Conservation (phyloP, 2,888 invertebrate genomes). For the Sussaba pulchella region DNA sequence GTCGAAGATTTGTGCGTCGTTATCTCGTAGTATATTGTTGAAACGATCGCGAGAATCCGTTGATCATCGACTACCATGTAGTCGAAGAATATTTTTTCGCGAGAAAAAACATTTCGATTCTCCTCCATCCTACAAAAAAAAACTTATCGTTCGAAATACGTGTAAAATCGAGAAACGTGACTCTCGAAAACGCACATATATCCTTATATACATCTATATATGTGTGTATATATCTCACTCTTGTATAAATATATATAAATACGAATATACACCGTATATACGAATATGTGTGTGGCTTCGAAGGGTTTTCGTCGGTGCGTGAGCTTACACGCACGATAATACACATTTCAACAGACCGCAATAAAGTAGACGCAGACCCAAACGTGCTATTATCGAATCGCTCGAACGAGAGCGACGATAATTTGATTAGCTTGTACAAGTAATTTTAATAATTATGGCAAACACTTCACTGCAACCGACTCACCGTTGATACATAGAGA, state of each 20-base stretch:
- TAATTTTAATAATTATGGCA: constrained; percentile 48
- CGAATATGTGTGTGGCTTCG: constrained; percentile 48
- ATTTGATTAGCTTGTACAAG: constrained; percentile 29
- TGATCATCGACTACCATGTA: constrained; percentile 79
- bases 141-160: constrained; percentile 43
- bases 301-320: constrained; percentile 45
- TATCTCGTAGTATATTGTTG: constrained; percentile 47
- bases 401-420: constrained; percentile 55
- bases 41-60: constrained; percentile 67
- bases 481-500: constrained; percentile 40
- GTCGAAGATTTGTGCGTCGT: constrained; percentile 55
- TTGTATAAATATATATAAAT: constrained; percentile 57
- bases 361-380: constrained; percentile 5
- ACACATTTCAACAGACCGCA: constrained; percentile 9
- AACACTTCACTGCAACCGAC: constrained; percentile 39
- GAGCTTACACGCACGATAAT: constrained; percentile 18
- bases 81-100: constrained; percentile 69
- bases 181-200: constrained; percentile 49
- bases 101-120: constrained; percentile 18
- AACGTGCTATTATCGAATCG: constrained; percentile 1
- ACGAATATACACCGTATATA: constrained; percentile 52
- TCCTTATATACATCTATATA: constrained; percentile 55
- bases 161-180: constrained; percentile 26
- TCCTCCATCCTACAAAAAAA: constrained; percentile 37
- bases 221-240: constrained; percentile 60